These are phyloP conservation scores for Oenanthe oenanthe DNA, from an alignment of 2,113 vertebrate genomes.

Conservation along the genomic window DNA sequence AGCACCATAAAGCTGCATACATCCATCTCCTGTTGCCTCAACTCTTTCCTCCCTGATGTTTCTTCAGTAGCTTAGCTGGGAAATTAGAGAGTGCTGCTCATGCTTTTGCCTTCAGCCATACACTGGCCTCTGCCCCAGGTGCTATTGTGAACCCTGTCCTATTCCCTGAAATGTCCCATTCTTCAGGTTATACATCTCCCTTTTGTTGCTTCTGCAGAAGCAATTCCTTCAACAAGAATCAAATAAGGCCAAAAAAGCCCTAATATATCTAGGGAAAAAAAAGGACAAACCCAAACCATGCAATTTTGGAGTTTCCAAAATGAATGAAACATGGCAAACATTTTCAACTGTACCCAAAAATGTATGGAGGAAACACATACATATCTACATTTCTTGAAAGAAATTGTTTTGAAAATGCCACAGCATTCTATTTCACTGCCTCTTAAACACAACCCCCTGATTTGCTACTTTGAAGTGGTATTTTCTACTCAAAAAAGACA, in stretches of 20 bases:
- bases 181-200: background rate
- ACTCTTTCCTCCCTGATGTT: background rate
- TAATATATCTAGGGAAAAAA: background rate
- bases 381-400: background rate
- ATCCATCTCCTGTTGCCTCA: background rate
- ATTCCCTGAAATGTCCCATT: background rate
- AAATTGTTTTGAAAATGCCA: slow-evolving; percentile 9
- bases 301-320: slow-evolving; percentile 14
- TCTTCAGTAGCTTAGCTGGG: background rate
- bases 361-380: background rate
- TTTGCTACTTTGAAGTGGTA: slow-evolving; percentile 26
- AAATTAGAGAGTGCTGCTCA: background rate
- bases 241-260: background rate
- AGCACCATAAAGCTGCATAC: accelerated
- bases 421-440: background rate
- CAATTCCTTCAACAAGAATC: background rate
- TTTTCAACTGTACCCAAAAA: background rate
- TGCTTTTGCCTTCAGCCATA: background rate
- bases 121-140: background rate
- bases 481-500: slow-evolving; percentile 14
- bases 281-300: background rate
- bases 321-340: background rate
- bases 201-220: background rate
- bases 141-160: background rate
- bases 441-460: slow-evolving; percentile 17